These are phyloP conservation scores for Nymphalis polychloros DNA, from an alignment of 2,888 invertebrate species.

Conservation along the genomic window DNA sequence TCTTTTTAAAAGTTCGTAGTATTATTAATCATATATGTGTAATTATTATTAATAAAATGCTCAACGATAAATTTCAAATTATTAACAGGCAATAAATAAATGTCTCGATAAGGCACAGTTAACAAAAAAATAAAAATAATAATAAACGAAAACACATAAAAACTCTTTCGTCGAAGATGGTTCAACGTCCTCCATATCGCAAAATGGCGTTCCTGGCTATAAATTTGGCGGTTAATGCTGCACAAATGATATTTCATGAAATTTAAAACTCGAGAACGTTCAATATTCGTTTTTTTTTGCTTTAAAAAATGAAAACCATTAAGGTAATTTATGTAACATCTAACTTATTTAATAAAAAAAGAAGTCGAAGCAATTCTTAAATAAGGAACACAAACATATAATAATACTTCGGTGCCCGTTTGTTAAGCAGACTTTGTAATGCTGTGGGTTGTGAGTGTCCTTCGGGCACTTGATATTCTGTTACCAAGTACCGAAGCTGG, in stretches of 20 bases:
- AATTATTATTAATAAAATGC: background rate
- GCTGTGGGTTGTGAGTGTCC: too few species aligned
- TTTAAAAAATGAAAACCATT: slow-evolving; percentile 9
- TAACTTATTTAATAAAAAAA: background rate
- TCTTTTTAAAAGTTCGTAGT: too few species aligned
- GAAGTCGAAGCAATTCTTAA: too few species aligned
- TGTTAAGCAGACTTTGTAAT: too few species aligned
- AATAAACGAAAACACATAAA: slow-evolving; percentile 28
- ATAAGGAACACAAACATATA: too few species aligned
- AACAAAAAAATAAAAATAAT: background rate
- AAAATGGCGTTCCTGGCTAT: slow-evolving; percentile 50
- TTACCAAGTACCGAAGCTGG: too few species aligned
- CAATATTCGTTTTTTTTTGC: background rate
- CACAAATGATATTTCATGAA: slow-evolving; percentile 51
- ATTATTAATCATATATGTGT: too few species aligned
- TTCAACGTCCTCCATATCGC: slow-evolving; percentile 43
- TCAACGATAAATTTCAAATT: background rate
- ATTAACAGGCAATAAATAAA: background rate
- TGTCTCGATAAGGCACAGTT: background rate
- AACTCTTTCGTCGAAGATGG: slow-evolving; percentile 28
- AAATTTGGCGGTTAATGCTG: slow-evolving; percentile 59
- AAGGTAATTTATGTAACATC: background rate
- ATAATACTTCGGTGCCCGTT: too few species aligned
- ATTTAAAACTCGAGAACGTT: slow-evolving; percentile 40
- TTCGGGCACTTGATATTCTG: too few species aligned